Evolutionary conservation across 2,888 invertebrate species (phyloP).

Genomic region (Conchocele bisecta): DNA sequence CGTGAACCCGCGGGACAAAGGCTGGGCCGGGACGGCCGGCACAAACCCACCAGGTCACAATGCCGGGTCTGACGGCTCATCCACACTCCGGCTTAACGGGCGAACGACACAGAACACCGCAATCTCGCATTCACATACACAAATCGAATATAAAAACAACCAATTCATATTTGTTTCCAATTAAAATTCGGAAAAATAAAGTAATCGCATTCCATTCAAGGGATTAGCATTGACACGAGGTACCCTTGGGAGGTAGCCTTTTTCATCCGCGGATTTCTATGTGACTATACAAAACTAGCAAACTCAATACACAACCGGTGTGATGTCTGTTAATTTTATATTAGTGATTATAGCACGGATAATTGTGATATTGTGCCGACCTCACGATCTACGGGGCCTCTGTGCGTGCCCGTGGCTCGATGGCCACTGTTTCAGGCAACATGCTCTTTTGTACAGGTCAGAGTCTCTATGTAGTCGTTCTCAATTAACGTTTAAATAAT

Average conservation of each 20-base stretch:
- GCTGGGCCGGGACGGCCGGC: too few relatives aligned
- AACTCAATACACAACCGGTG: constrained; percentile 26
- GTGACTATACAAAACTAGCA: too few relatives aligned
- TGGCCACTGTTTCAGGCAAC: not conserved
- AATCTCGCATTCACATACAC: too few relatives aligned
- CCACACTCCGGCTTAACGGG: too few relatives aligned
- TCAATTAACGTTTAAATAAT: constrained; percentile 58
- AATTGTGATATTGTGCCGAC: constrained; percentile 41
- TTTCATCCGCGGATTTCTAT: constrained; percentile 36
- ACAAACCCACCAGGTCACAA: too few relatives aligned
- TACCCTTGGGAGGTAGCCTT: constrained; percentile 29
- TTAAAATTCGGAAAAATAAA: not conserved
- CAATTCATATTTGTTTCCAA: constrained; percentile 11
- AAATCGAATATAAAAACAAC: too few relatives aligned
- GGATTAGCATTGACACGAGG: constrained; percentile 34
- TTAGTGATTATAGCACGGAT: constrained; percentile 36
- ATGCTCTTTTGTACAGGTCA: constrained; percentile 11
- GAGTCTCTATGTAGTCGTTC: constrained; percentile 13
- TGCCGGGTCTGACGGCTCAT: too few relatives aligned
- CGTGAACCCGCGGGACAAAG: too few relatives aligned
- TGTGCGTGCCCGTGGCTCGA: too few relatives aligned
- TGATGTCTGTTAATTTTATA: constrained; percentile 24
- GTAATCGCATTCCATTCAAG: constrained; percentile 2
- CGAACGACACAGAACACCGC: too few relatives aligned
- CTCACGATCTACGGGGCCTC: too few relatives aligned